Evolutionary conservation across 2,888 invertebrate species (phyloP), one percentile per base, ranked within the genome.

Genomic region (Autographa gamma): DNA sequence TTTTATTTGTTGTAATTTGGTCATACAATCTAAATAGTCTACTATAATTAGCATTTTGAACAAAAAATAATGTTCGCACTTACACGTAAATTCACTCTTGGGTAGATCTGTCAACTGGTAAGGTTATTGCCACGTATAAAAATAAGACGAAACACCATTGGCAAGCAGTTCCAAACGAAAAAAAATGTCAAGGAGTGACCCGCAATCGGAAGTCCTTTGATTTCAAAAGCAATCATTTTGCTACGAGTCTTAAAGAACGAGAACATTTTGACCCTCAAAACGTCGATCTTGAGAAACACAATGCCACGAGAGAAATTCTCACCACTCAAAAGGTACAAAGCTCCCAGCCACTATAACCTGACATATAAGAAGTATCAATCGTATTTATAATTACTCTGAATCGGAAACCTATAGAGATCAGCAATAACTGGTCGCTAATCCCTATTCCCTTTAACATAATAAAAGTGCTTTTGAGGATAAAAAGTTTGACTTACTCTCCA

Each of bases 401-500:
- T 63, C 41, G 32, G 68, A 77, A 80, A 69, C 65, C 70, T 65
- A 69, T 62, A 65, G 63, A 68, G 85, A 68, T 83, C 85, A 81
- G 66, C 61, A 73, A 79, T 74, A 70, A 74, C 70, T 88, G 86
- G 85, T 74, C 76, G 79, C 74, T 85, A 88, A 88, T 87, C 80
- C 75, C 73, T 84, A 87, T 86, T 86, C 81, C 81, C 81, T 79
- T 87, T 80, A 85, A 79, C 84, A 87, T 86, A 89, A 89, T 87
- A 90, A 89, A 90, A 90, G 78, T 85, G 85, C 85, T 84, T 82
- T 90, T 85, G 79, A 80, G 84, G 82, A 85, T 86, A 88, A 90
- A 91, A 92, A 90, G 87, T 90, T 90, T 82, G 85, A 85, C 85
- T 88, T 86, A 82, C 86, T 76, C 84, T 83, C 83, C 84, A 85